Percentiles rank a stretch among this genome's conserved stretches.
Evolutionary conservation across 1,140 invertebrate species (phyloP).

Genomic region (Drosophila sp.): DNA sequence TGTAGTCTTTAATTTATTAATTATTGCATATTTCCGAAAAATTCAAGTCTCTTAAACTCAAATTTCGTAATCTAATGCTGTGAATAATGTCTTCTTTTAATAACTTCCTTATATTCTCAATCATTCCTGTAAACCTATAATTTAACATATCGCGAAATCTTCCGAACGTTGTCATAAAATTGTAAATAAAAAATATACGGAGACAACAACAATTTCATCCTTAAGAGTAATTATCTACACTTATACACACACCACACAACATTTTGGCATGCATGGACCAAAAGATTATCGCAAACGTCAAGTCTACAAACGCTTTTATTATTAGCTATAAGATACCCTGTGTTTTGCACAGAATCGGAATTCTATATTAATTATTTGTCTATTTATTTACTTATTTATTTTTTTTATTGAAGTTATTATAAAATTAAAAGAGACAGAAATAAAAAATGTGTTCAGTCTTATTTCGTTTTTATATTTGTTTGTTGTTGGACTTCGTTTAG

Average conservation of each 20-base stretch:
- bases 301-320: background rate
- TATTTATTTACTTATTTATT: no score
- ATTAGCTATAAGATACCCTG: slow-evolving; percentile 3
- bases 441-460: no score
- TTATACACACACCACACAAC: background rate
- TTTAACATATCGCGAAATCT: slow-evolving; percentile 16
- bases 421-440: no score
- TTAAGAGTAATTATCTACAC: slow-evolving; percentile 54
- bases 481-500: no score
- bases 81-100: background rate
- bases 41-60: no score
- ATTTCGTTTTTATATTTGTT: no score
- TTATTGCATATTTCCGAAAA: no score
- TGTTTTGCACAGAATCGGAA: no score
- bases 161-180: slow-evolving; percentile 5
- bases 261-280: slow-evolving; percentile 9
- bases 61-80: background rate
- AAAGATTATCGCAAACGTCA: slow-evolving; percentile 24
- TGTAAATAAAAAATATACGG: background rate
- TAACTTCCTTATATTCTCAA: background rate
- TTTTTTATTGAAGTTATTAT: no score
- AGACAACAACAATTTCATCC: slow-evolving; percentile 23
- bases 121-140: background rate
- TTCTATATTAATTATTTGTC: background rate
- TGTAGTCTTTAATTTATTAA: no score